Evolutionary conservation across 1,140 invertebrate species (phyloP).

Genomic region (Proales similis): DNA sequence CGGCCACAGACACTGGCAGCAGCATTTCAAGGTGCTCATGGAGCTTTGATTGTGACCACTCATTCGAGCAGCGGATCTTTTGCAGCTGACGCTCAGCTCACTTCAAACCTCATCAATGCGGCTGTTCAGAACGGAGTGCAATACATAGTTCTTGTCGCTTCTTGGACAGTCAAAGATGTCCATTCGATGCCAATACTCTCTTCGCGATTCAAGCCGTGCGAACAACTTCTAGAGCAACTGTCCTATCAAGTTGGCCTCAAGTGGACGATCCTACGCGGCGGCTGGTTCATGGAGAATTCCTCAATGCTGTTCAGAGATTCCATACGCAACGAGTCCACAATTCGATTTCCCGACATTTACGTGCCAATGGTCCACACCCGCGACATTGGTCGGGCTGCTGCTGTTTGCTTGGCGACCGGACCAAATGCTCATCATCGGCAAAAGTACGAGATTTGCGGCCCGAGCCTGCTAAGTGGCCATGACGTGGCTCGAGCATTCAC

Average conservation of each 20-base stretch:
- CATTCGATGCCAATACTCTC: neutral
- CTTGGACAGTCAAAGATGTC: conserved; percentile 11
- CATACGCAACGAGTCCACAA: neutral
- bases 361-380: conserved; percentile 4
- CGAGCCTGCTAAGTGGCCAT: neutral
- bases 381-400: conserved; percentile 30
- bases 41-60: conserved; percentile 21
- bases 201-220: conserved; percentile 16
- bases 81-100: neutral
- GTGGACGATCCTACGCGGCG: conserved; percentile 33
- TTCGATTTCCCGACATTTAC: neutral
- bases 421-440: neutral
- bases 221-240: conserved; percentile 8
- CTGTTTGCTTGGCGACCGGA: neutral
- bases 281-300: conserved; percentile 28
- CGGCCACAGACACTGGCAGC: neutral
- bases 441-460: conserved; percentile 34
- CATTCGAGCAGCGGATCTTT: neutral
- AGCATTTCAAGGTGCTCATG: conserved; percentile 5
- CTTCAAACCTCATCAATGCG: conserved; percentile 13
- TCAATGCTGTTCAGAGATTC: neutral
- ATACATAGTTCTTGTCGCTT: conserved; percentile 30
- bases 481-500: neutral
- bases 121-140: conserved; percentile 10
- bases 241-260: conserved; percentile 7